Evolutionary conservation across 2,888 invertebrate species (phyloP), one percentile per base, ranked within the genome.

Genomic region (Meiosimyza platycephala): DNA sequence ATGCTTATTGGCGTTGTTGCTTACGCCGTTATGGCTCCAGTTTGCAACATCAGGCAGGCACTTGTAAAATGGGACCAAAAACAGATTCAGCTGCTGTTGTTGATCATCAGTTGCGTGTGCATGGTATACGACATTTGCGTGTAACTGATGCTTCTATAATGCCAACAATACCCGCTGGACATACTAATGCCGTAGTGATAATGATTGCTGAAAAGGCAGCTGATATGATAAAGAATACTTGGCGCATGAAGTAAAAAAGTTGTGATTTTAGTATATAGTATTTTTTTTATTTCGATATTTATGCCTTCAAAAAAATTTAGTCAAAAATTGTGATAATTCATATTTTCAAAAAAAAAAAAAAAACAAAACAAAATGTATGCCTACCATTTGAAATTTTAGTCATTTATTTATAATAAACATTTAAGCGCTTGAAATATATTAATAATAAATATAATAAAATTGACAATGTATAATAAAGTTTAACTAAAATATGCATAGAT

Each of bases 1-100:
- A 94, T 77, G 85, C 88, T 13, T 94, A 95, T 83, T 94, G 94
- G 94, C 89, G 89, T 67, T 95, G 95, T 81, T 91, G 92, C 59
- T 89, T 93, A 28, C 90, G 92, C 76, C 90, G 91, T 75, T 90
- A 93, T 18, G 92, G 93, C 7, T 91, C 92, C 71, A 93, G 92
- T 63, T 86, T 94, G 77, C 93, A 93, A 74, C 93, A 93, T 82
- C 92, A 92, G 85, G 89, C 89, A 63, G 90, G 92, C 1, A 93
- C 93, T 1, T 92, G 92, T 78, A 92, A 91, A 83, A 93, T 93
- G 92, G 93, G 92, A 0, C 90, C 91, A 0, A 63, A 79, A 0
- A 80, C 84, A 0, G 92, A 93, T 80, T 84, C 88, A 0, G 86
- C 88, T 0, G 90, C 92, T 0, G 90, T 93, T 0, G 92, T 93